Evolutionary conservation across 2,888 invertebrate species (phyloP), one percentile per base, ranked within the genome.

Genomic region (Limnephilus rhombicus): DNA sequence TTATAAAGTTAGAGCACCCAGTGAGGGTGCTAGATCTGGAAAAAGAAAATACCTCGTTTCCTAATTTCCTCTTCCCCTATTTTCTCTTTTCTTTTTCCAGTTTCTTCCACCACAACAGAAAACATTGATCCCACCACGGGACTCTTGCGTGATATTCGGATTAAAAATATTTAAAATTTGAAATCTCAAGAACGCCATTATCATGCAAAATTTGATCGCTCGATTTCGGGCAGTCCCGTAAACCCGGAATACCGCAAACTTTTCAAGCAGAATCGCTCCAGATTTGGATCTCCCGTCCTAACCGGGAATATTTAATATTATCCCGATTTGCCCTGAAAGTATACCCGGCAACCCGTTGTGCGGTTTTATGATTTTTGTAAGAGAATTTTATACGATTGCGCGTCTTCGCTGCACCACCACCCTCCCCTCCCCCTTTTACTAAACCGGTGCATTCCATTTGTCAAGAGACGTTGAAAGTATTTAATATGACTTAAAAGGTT

Each of bases 291-390:
- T 37, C 37, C 24, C 11, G 29, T 37, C 34, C 83, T 9, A n/a
- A 83, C 37, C 24, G 34, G 83, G 34, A 83, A 83, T 83, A 83
- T 83, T 37, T 34, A 37, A 83, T 83, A 83, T 24, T 34, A 34
- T 37, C 34, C 24, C 5, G 13, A 83, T 34, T 83, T 24, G 4
- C 34, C 86, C 49, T 11, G 86, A n/a, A 9, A 29, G 18, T 41
- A n/a, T 13, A 41, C n/a, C 29, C 29, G 86, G 45, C 24, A 45
- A 41, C 34, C 45, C 29, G 86, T 49, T 41, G 29, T 45, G 86
- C 86, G 45, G 86, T 49, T 86, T 86, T 86, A 86, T 86, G 45
- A 86, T 45, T 86, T 86, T 45, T 86, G 45, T 86, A 45, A 29
- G n/a, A 34, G 83, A 37, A 83, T 83, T 83, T 34, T 83, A 83